Percentiles rank a stretch among this genome's conserved stretches.
Evolutionary conservation across 2,113 vertebrate species (phyloP).

Genomic region (Panthera uncia): DNA sequence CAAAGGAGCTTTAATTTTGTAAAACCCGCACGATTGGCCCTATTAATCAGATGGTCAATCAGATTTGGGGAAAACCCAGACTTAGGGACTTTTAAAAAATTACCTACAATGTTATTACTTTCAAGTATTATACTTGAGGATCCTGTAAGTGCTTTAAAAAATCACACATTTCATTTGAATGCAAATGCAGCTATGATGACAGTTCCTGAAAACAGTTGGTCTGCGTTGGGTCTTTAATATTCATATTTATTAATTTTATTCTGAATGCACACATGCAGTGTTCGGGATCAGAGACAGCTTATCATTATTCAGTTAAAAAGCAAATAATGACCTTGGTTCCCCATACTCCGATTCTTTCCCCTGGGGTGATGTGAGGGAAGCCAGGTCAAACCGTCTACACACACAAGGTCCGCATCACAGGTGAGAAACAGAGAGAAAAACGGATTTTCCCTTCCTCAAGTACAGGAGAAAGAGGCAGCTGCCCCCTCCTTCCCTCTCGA

Average conservation of each 20-base stretch:
- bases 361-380: not conserved
- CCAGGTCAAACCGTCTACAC: not conserved
- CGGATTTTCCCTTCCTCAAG: not conserved
- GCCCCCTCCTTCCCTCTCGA: not conserved
- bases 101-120: conserved; percentile 63
- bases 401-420: not conserved
- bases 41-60: conserved; percentile 57
- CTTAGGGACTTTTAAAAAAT: not conserved
- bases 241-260: conserved; percentile 67
- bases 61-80: conserved; percentile 43
- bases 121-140: conserved; percentile 67
- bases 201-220: conserved; percentile 49
- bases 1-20: conserved; percentile 61
- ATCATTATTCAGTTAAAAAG: conserved; percentile 49
- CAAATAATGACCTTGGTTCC: conserved; percentile 49
- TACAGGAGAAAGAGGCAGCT: not conserved
- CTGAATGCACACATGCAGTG: conserved; percentile 9
- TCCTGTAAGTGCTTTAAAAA: conserved; percentile 60
- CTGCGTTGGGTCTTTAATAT: conserved; percentile 53
- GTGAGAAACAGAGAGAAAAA: not conserved
- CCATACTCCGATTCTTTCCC: not conserved
- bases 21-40: not conserved
- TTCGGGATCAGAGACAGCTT: conserved; percentile 36
- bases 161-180: conserved; percentile 51
- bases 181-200: conserved; percentile 46